Evolutionary conservation across 2,113 vertebrate species (phyloP).

Genomic region (Labeo rohita): DNA sequence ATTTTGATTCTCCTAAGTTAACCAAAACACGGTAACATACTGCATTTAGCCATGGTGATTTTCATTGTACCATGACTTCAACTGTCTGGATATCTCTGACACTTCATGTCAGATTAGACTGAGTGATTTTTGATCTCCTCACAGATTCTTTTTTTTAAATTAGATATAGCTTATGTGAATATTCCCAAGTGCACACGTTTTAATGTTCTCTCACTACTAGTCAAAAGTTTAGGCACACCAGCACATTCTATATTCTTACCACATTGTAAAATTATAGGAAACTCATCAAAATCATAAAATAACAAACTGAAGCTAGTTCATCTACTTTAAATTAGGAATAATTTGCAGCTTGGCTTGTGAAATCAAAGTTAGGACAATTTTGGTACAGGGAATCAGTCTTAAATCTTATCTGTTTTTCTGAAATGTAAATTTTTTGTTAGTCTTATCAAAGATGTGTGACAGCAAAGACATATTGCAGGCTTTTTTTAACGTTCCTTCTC

Average conservation of each 20-base stretch:
- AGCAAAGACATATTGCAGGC: conserved; percentile 8
- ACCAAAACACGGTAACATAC: conserved; percentile 21
- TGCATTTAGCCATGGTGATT: neutral
- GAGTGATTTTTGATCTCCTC: neutral
- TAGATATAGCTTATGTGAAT: neutral
- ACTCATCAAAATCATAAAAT: too few relatives aligned
- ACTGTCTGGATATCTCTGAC: conserved; percentile 23
- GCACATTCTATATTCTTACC: neutral
- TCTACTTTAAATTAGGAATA: neutral
- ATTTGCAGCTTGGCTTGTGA: neutral
- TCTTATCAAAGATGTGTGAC: conserved; percentile 12
- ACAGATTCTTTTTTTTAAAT: neutral
- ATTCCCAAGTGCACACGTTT: neutral
- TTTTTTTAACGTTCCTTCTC: neutral
- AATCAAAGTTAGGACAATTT: neutral
- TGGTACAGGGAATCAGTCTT: neutral
- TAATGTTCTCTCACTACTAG: neutral
- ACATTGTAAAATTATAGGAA: neutral
- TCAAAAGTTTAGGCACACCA: neutral
- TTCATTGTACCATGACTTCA: conserved; percentile 6
- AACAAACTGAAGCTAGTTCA: too few relatives aligned
- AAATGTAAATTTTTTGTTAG: conserved; percentile 5
- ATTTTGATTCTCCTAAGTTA: conserved; percentile 28
- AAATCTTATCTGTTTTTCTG: conserved; percentile 6
- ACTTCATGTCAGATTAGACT: conserved; percentile 14